Evolutionary conservation across 2,888 invertebrate genomes (phyloP), one percentile per base, ranked within the genome.

Genomic region (Nephrotoma guestfalica): DNA sequence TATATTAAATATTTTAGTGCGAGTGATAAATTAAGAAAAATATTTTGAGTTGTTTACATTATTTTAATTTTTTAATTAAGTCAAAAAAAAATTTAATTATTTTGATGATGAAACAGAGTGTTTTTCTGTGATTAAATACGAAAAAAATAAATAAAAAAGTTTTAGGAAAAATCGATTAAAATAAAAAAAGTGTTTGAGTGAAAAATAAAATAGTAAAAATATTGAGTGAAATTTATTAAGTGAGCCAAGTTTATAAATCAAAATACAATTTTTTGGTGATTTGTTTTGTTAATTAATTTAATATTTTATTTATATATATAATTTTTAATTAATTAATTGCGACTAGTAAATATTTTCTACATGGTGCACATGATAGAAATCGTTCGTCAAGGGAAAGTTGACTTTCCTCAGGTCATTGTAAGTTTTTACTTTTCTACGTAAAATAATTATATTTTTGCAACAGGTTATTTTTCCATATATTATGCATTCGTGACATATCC

Each of bases 281-380:
- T 71, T 71, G 71, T 71, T 71, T 71, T 71, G 18, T 57, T 11
- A 71, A 51, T 51, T 51, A 15, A 51, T 6, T 30, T 9, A 71
- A 71, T 71, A 30, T 30, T 9, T 71, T 7, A 15, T 51, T 57
- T 57, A 71, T 6, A 71, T 30, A 71, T 71, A 30, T 71, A 71
- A 71, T 71, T 30, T 30, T 30, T 71, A 30, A 71, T 71, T 43
- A 43, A 47, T 51, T 71, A 71, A 71, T 71, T 71, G 11, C 71
- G 71, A 71, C 7, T 71, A 71, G 71, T 71, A 71, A 71, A 71
- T 71, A 71, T 71, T 71, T 71, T 71, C 71, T 71, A 71, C 95
- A 94, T 95, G 95, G 95, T 95, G 94, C 95, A 95, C 93, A 94
- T 95, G 93, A 94, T 95, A 92, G 95, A 95, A 93, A 94, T 95